Percentiles rank a stretch among this genome's conserved stretches.
phyloP scores from a whole-genome alignment of 1,140 invertebrate species.

The Pogonomyrmex californicus region DNA sequence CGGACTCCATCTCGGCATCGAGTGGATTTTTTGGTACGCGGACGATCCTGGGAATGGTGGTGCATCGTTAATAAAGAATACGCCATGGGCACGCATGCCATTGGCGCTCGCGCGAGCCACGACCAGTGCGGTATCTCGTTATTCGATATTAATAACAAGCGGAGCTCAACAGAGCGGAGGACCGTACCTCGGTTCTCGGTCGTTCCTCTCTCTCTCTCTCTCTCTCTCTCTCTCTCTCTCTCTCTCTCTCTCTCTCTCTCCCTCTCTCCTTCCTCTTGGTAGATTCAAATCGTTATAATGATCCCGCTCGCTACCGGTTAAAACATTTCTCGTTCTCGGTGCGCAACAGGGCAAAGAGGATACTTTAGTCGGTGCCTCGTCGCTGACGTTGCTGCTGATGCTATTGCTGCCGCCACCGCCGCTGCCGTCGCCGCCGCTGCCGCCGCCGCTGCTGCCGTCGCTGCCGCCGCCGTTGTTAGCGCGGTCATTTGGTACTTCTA shows the following conservation, averaged over 20 bases:
- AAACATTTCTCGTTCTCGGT: conserved; percentile 76
- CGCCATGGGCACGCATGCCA: conserved; percentile 78
- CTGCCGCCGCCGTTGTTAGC: conserved; percentile 16
- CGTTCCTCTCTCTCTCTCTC: conserved; percentile 32
- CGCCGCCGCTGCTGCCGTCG: conserved; percentile 19
- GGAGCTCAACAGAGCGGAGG: conserved; percentile 59
- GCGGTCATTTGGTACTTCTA: conserved; percentile 79
- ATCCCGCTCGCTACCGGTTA: conserved; percentile 83
- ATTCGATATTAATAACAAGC: conserved; percentile 85
- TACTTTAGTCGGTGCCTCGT: conserved; percentile 28
- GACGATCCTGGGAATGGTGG: conserved; percentile 75
- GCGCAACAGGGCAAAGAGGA: not conserved
- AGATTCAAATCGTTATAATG: conserved; percentile 85
- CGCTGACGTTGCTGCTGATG: conserved; percentile 48
- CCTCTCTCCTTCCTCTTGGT: conserved; percentile 47
- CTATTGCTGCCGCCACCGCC: conserved; percentile 25
- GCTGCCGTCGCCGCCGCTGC: conserved; percentile 1
- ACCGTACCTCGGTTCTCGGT: conserved; percentile 12
- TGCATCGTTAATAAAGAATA: conserved; percentile 85
- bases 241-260: conserved; percentile 37
- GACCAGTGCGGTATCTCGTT: conserved; percentile 79
- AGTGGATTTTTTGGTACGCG: conserved; percentile 77
- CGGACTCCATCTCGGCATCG: conserved; percentile 45
- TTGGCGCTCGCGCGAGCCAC: conserved; percentile 72
- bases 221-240: not conserved